Evolutionary conservation across 2,888 invertebrate species (phyloP).

Genomic region (Rhyacophila evoluta): DNA sequence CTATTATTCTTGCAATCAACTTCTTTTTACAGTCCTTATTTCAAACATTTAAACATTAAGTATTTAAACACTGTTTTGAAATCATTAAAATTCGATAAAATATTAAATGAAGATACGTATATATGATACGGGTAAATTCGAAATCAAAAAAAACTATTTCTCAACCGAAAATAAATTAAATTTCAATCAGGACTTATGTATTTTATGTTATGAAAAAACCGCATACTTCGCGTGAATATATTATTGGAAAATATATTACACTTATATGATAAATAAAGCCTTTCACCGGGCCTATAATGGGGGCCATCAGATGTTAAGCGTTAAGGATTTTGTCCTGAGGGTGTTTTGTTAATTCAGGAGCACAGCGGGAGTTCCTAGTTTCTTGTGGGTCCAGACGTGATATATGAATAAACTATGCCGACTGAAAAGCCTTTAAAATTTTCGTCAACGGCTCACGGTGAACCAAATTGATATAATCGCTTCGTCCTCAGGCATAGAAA

Average conservation of each 20-base stretch:
- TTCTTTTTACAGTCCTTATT: no score
- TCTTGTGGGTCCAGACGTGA: conserved; percentile 39
- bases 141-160: background rate
- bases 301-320: conserved; percentile 16
- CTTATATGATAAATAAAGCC: background rate
- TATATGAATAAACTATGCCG: conserved; percentile 37
- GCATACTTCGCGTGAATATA: background rate
- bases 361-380: conserved; percentile 49
- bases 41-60: no score
- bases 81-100: no score
- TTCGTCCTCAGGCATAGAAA: no score
- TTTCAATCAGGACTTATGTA: background rate
- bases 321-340: conserved; percentile 44
- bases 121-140: no score
- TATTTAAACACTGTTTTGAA: no score
- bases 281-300: conserved; percentile 5
- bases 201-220: background rate
- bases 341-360: conserved; percentile 55
- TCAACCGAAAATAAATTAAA: background rate
- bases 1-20: no score
- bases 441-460: conserved; percentile 8
- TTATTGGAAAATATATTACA: background rate
- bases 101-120: no score
- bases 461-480: no score
- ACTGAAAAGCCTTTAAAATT: conserved; percentile 1